Conservation (phyloP, 2,888 invertebrate species). For the Diarsia brunnea region DNA sequence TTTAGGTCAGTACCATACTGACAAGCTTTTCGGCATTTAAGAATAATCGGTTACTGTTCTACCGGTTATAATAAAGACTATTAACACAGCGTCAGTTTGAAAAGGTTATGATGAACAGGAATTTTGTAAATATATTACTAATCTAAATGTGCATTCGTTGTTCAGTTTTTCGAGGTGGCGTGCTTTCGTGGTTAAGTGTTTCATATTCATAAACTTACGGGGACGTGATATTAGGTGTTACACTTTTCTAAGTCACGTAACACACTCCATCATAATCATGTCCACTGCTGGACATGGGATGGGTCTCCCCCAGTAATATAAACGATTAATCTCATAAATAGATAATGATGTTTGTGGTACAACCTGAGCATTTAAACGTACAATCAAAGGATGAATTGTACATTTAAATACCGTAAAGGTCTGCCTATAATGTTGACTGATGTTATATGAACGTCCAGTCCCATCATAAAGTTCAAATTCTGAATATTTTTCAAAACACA, state of each 20-base stretch:
- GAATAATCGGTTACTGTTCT: background rate
- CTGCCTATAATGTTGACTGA: background rate
- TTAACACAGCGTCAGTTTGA: background rate
- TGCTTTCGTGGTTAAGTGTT: too few relatives aligned
- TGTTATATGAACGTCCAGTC: background rate
- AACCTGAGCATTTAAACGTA: background rate
- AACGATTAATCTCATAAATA: background rate
- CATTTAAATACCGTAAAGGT: background rate
- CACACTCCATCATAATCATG: accelerated
- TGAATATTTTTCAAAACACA: background rate
- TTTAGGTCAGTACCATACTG: slow-evolving; percentile 29
- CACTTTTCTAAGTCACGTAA: too few relatives aligned
- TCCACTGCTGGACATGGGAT: too few relatives aligned
- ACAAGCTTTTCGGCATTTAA: slow-evolving; percentile 17
- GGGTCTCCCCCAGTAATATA: background rate
- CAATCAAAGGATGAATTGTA: too few relatives aligned
- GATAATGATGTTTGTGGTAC: background rate
- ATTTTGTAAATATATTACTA: background rate
- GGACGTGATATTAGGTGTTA: too few relatives aligned
- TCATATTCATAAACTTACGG: too few relatives aligned
- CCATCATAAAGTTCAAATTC: background rate
- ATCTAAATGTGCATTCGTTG: too few relatives aligned
- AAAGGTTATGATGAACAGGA: background rate
- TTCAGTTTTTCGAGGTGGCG: too few relatives aligned
- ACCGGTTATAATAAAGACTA: background rate